Conservation (phyloP, 2,888 invertebrate genomes). For the Ichneumoninae sp. region DNA sequence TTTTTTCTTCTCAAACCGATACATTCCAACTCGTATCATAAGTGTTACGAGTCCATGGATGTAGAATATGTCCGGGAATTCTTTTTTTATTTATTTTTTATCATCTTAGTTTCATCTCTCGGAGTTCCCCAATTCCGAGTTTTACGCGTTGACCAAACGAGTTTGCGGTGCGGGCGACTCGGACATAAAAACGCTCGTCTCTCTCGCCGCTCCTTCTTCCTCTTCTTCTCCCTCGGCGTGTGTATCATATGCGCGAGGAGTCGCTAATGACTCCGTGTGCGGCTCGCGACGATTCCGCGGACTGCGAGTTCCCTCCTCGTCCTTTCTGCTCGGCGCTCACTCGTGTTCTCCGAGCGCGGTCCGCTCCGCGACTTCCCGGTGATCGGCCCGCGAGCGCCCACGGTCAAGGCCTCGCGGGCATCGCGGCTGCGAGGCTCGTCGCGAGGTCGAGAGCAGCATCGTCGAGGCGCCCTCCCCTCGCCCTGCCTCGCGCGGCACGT, state of each 20-base stretch:
- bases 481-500: conserved; percentile 68
- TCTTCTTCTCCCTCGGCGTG: conserved; percentile 50
- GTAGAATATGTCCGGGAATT: conserved; percentile 42
- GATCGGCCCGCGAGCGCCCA: conserved; percentile 62
- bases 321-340: not conserved
- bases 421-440: conserved; percentile 61
- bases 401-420: conserved; percentile 81
- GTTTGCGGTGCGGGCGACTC: conserved; percentile 57
- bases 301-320: conserved; percentile 22
- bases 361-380: conserved; percentile 62
- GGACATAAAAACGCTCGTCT: conserved; percentile 50
- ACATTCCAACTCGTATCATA: conserved; percentile 54
- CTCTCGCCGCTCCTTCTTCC: conserved; percentile 37
- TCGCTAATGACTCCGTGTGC: conserved; percentile 50
- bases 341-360: conserved; percentile 13
- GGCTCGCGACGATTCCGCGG: conserved; percentile 31
- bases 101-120: conserved; percentile 24
- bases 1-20: conserved; percentile 1
- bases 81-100: conserved; percentile 15
- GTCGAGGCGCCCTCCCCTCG: conserved; percentile 9
- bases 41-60: conserved; percentile 56
- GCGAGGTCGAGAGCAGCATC: conserved; percentile 63
- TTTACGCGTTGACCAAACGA: conserved; percentile 62
- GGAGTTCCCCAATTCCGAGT: conserved; percentile 63
- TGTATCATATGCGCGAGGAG: conserved; percentile 39